Conservation (phyloP, 2,888 invertebrate genomes). For the Philonicus albiceps region DNA sequence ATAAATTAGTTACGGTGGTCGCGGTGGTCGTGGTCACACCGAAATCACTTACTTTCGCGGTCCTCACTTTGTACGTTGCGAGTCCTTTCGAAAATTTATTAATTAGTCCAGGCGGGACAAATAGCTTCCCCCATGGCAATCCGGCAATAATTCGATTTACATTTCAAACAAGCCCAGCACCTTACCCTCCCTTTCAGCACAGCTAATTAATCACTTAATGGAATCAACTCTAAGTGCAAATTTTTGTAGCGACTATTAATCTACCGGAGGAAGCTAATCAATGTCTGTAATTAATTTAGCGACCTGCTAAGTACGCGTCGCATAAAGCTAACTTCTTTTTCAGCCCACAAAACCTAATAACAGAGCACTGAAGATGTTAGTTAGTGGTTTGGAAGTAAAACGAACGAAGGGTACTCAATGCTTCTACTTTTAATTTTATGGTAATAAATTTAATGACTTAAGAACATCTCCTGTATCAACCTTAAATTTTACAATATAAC, state of each 20-base stretch:
- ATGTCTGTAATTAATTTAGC: conserved; percentile 47
- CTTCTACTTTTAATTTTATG: too few species aligned
- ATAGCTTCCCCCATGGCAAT: conserved; percentile 10
- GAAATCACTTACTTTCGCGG: not conserved
- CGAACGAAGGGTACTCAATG: not conserved
- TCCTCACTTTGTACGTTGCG: not conserved
- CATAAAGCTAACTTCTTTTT: not conserved
- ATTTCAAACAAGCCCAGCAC: conserved; percentile 39
- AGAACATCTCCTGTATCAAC: too few species aligned
- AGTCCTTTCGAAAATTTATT: not conserved
- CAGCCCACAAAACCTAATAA: not conserved
- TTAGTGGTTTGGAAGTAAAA: not conserved
- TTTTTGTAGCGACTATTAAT: conserved; percentile 48
- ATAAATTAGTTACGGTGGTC: not conserved
- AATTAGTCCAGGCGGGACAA: conserved; percentile 22
- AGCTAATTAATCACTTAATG: conserved; percentile 49
- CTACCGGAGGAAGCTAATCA: conserved; percentile 47
- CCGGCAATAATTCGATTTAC: conserved; percentile 45
- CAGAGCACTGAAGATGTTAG: not conserved
- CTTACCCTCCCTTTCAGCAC: too few species aligned
- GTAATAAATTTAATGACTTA: too few species aligned
- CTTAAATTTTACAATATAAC: too few species aligned
- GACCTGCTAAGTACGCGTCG: conserved; percentile 5
- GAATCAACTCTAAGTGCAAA: conserved; percentile 48
- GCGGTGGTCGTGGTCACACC: not conserved